These are phyloP conservation scores for Mustelus asterias DNA, from an alignment of 2,113 vertebrate species.

Conservation along the genomic window DNA sequence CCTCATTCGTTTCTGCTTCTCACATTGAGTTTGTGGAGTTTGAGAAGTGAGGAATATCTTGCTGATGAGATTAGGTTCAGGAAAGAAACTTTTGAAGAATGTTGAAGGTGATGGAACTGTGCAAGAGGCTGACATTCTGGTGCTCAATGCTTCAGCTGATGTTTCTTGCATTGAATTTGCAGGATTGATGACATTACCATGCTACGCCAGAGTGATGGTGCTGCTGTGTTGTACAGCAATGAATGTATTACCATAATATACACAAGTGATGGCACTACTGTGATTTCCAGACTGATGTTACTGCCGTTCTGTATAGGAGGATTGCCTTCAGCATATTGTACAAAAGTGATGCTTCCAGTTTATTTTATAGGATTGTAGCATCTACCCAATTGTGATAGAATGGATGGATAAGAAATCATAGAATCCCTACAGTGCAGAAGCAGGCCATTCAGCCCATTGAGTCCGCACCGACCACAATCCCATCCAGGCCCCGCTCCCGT, in stretches of 20 bases:
- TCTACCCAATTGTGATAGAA: neutral
- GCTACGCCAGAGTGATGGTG: neutral
- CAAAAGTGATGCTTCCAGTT: neutral
- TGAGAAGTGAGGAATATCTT: neutral
- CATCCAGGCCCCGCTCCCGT: too few species aligned
- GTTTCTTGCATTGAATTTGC: neutral
- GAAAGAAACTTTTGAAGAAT: slow-evolving; percentile 4
- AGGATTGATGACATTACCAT: neutral
- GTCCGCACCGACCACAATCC: too few species aligned
- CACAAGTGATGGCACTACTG: neutral
- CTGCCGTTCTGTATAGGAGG: neutral
- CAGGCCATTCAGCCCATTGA: too few species aligned
- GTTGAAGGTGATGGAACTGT: slow-evolving; percentile 14
- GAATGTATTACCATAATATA: neutral
- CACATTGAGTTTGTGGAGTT: slow-evolving; percentile 13
- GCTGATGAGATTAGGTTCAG: neutral
- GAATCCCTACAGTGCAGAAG: too few species aligned
- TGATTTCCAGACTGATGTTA: neutral
- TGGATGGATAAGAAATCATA: too few species aligned
- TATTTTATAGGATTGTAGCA: neutral
- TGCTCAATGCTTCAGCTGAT: neutral
- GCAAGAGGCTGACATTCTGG: neutral
- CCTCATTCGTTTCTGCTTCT: neutral
- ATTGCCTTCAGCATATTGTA: neutral
- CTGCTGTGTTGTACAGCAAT: neutral